A percentile compares a stretch with the other conserved stretches of the same genome.
Conservation (phyloP, 2,797 vertebrate genomes). For the Sebastes diploproa region DNA sequence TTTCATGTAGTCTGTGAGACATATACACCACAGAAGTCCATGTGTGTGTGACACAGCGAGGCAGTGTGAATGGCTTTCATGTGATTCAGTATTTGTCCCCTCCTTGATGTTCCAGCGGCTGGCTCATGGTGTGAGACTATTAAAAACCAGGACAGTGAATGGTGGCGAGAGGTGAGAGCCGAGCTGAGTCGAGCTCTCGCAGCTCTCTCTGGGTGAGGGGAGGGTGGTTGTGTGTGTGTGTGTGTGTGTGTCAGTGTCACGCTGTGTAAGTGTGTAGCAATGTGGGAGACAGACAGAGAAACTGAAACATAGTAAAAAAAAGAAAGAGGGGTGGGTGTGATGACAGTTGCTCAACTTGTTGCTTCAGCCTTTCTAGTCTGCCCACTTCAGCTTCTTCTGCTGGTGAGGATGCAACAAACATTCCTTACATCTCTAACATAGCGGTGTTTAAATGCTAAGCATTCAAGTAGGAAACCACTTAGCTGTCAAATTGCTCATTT, state of each 20-base stretch:
- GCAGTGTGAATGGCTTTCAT: constrained; percentile 43
- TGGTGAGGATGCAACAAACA: constrained; percentile 33
- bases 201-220: constrained; percentile 12
- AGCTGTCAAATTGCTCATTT: constrained; percentile 34
- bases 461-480: constrained; percentile 27
- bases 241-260: constrained; percentile 24
- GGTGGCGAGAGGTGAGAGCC: constrained; percentile 49
- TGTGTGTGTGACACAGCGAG: constrained; percentile 26
- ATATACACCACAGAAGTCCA: background rate
- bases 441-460: constrained; percentile 12
- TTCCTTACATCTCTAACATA: constrained; percentile 31
- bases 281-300: constrained; percentile 57
- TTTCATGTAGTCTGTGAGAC: background rate
- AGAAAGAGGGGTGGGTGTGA: constrained; percentile 54
- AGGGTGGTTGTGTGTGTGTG: constrained; percentile 14
- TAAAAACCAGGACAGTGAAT: constrained; percentile 45
- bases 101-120: constrained; percentile 46
- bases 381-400: constrained; percentile 40
- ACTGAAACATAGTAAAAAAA: constrained; percentile 54
- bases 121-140: constrained; percentile 54
- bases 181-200: constrained; percentile 41
- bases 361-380: constrained; percentile 46
- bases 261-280: constrained; percentile 49
- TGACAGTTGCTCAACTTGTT: constrained; percentile 70
- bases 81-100: constrained; percentile 45